These are phyloP conservation scores for Forficula auricularia DNA, from an alignment of 1,140 invertebrate species.

Conservation along the genomic window DNA sequence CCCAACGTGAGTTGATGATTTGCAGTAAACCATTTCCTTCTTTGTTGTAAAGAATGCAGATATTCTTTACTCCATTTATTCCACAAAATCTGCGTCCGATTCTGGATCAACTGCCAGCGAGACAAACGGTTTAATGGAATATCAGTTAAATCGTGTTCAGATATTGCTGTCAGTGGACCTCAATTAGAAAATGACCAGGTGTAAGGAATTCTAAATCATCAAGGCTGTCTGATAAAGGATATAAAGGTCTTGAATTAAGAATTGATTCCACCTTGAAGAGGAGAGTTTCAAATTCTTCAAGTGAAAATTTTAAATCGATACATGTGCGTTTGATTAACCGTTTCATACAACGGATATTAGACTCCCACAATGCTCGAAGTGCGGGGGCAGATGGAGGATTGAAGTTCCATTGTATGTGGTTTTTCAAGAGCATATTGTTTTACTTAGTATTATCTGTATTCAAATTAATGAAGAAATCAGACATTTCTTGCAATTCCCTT, in stretches of 20 bases:
- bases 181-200: conserved; percentile 13
- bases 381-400: conserved; percentile 15
- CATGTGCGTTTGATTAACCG: conserved; percentile 9
- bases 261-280: conserved; percentile 20
- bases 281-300: conserved; percentile 19
- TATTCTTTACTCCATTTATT: conserved; percentile 16
- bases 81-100: conserved; percentile 15
- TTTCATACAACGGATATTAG: conserved; percentile 12
- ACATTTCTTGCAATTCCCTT: conserved; percentile 12
- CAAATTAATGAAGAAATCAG: conserved; percentile 1
- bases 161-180: conserved; percentile 3
- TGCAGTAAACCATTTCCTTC: conserved; percentile 5
- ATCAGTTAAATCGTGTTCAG: conserved; percentile 6
- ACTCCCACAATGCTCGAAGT: conserved; percentile 18
- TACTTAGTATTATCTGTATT: background rate
- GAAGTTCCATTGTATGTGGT: conserved; percentile 15
- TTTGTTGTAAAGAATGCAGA: conserved; percentile 11
- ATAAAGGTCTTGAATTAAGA: conserved; percentile 25
- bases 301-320: conserved; percentile 14
- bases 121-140: conserved; percentile 7
- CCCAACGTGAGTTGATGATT: no score
- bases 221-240: conserved; percentile 19
- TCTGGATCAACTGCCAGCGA: conserved; percentile 15
- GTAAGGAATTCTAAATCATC: conserved; percentile 19
- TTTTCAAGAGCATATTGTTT: background rate